phyloP scores from a whole-genome alignment of 2,113 vertebrate species.

The Scopus umbretta region DNA sequence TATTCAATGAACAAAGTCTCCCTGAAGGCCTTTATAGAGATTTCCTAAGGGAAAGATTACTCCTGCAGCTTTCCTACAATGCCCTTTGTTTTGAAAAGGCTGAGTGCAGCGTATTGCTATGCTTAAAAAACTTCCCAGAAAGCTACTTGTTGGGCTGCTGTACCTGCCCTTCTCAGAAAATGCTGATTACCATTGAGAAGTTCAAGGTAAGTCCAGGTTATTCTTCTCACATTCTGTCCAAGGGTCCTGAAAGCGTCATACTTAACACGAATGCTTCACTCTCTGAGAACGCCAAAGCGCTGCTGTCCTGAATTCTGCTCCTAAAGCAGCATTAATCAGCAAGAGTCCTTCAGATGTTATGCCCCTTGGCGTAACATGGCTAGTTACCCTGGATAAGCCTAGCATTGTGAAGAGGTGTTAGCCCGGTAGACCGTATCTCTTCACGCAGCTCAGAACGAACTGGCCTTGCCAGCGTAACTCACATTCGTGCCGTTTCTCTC shows the following conservation, averaged over 20 bases:
- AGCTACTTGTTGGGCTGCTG: not conserved
- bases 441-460: fast-evolving
- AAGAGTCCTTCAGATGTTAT: not conserved
- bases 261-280: not conserved
- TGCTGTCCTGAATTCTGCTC: not conserved
- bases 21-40: not conserved
- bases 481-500: not conserved
- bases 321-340: not conserved
- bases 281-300: not conserved
- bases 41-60: not conserved
- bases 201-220: not conserved
- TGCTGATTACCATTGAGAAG: not conserved
- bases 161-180: not conserved
- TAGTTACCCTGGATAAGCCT: not conserved
- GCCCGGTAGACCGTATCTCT: not conserved
- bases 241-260: not conserved
- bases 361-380: not conserved
- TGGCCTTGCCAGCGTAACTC: not conserved
- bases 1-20: not conserved
- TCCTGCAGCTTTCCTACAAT: not conserved
- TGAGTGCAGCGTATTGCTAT: not conserved
- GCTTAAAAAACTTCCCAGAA: not conserved
- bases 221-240: not conserved
- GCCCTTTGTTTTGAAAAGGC: not conserved
- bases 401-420: not conserved